These are phyloP conservation scores for Reinhardtius hippoglossoides DNA, from an alignment of 2,113 vertebrate species.

Conservation along the genomic window DNA sequence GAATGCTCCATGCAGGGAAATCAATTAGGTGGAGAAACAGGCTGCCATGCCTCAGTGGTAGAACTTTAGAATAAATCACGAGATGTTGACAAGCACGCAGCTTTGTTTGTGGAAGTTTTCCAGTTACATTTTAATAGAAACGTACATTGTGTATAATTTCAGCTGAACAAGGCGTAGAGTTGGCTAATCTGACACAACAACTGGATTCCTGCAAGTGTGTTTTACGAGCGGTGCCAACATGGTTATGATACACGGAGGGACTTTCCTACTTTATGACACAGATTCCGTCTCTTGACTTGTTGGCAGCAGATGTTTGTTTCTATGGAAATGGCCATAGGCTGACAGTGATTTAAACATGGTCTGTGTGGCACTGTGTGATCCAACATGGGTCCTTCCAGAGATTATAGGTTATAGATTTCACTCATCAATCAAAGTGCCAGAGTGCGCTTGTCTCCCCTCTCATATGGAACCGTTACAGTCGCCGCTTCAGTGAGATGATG, in stretches of 20 bases:
- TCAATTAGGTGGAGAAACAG: slow-evolving; percentile 48
- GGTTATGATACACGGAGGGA: slow-evolving; percentile 37
- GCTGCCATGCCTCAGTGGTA: slow-evolving; percentile 26
- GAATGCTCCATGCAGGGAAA: slow-evolving; percentile 39
- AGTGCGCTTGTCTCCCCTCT: slow-evolving; percentile 35
- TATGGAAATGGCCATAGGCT: slow-evolving; percentile 49
- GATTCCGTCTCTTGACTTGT: slow-evolving; percentile 35
- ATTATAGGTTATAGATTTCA: slow-evolving; percentile 61
- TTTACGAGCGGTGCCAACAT: slow-evolving; percentile 47
- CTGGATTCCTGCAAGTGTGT: slow-evolving; percentile 38
- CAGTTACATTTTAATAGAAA: slow-evolving; percentile 29
- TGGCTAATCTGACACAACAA: slow-evolving; percentile 41
- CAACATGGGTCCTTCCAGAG: slow-evolving; percentile 50
- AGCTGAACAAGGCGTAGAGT: neutral
- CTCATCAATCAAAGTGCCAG: slow-evolving; percentile 69
- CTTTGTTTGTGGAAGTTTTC: slow-evolving; percentile 23
- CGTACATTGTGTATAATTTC: slow-evolving; percentile 13
- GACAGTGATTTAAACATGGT: slow-evolving; percentile 67
- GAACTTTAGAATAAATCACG: slow-evolving; percentile 46
- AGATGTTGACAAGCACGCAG: slow-evolving; percentile 27
- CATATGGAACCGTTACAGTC: slow-evolving; percentile 53
- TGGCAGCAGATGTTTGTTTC: slow-evolving; percentile 48
- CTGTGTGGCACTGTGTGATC: slow-evolving; percentile 63
- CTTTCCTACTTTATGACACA: slow-evolving; percentile 57
- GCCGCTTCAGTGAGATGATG: slow-evolving; percentile 43